phyloP scores from a whole-genome alignment of 1,140 invertebrate genomes.

The Pseudomyrmex flavicornis region DNA sequence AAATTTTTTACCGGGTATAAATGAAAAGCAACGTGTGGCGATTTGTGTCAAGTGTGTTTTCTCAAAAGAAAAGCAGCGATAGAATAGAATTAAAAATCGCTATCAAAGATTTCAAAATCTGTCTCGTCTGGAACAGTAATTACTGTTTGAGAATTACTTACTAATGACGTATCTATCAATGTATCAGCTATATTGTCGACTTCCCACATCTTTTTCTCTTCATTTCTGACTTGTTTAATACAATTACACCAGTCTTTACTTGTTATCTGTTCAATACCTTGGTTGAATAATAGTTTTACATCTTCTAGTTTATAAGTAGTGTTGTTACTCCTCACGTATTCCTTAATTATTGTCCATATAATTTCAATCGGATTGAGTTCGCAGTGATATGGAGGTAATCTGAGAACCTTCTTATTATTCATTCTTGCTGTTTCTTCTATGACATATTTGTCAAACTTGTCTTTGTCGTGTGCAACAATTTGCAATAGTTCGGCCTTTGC shows the following conservation, averaged over 20 bases:
- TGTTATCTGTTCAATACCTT: constrained; percentile 3
- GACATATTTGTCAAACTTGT: neutral
- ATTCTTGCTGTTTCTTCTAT: constrained; percentile 13
- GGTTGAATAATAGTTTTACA: neutral
- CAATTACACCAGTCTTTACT: neutral
- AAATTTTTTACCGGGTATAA: too few relatives aligned
- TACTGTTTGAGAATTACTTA: too few relatives aligned
- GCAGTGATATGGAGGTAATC: constrained; percentile 25
- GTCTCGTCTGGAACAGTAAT: too few relatives aligned
- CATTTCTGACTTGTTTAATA: neutral
- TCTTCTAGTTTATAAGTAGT: constrained; percentile 8
- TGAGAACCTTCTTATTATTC: neutral
- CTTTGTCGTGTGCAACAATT: neutral
- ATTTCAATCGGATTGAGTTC: constrained; percentile 41
- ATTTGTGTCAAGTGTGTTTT: too few relatives aligned
- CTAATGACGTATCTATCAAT: too few relatives aligned
- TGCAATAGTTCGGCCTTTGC: neutral
- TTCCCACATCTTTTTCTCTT: neutral
- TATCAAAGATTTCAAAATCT: too few relatives aligned
- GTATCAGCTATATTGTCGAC: neutral
- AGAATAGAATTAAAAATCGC: too few relatives aligned
- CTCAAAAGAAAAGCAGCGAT: too few relatives aligned
- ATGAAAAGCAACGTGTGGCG: too few relatives aligned
- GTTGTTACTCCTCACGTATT: neutral
- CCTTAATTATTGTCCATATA: constrained; percentile 8